These are phyloP conservation scores for Lycaon pictus DNA, from an alignment of 2,113 vertebrate species.

Conservation along the genomic window DNA sequence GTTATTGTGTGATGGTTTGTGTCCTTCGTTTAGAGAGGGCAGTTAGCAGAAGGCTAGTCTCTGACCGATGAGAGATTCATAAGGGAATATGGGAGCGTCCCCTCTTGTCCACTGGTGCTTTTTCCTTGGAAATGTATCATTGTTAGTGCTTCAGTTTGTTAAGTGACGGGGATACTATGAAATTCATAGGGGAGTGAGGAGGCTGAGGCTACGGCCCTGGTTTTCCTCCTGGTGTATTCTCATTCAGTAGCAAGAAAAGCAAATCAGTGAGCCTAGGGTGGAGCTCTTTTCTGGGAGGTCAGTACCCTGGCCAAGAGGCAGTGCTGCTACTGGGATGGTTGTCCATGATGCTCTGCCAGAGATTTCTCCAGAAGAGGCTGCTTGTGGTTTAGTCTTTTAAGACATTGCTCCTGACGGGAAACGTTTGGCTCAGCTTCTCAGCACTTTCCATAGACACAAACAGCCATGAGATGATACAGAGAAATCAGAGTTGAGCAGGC, in stretches of 20 bases:
- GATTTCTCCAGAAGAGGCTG: conserved; percentile 66
- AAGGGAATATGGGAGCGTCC: neutral
- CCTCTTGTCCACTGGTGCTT: neutral
- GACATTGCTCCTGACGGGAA: conserved; percentile 70
- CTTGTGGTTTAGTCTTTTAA: conserved; percentile 75
- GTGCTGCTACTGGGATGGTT: conserved; percentile 37
- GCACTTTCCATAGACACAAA: conserved; percentile 61
- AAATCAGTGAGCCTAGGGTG: neutral
- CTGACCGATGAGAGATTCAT: neutral
- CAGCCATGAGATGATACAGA: conserved; percentile 48
- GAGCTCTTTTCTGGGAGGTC: conserved; percentile 59
- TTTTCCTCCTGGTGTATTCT: neutral
- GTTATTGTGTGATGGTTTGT: neutral
- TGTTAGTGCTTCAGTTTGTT: neutral
- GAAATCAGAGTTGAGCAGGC: conserved; percentile 32
- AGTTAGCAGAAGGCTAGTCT: neutral
- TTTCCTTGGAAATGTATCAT: neutral
- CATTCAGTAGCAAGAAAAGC: conserved; percentile 57
- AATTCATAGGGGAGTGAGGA: neutral
- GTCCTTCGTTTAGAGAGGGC: neutral
- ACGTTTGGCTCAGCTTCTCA: conserved; percentile 55
- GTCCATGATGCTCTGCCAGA: conserved; percentile 23
- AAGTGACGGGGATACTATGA: neutral
- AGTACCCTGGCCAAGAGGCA: conserved; percentile 53
- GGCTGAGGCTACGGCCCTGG: too few relatives aligned